A percentile compares a stretch with the other conserved stretches of the same genome.
phyloP scores from a whole-genome alignment of 2,797 vertebrate species.

The Microhierax caerulescens region DNA sequence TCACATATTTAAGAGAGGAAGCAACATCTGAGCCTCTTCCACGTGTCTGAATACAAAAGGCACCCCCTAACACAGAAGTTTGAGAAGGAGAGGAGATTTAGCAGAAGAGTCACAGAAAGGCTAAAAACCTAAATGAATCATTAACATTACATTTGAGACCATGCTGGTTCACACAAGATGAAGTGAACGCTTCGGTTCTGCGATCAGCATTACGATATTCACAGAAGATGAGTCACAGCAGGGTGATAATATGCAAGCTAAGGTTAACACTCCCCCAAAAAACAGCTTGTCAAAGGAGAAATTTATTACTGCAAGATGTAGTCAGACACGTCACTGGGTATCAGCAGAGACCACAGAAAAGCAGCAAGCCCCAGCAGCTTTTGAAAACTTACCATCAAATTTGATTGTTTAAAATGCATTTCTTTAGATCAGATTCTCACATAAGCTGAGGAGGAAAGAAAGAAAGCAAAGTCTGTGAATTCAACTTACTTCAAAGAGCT shows the following conservation, averaged over 20 bases:
- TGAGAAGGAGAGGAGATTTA: neutral
- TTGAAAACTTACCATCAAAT: neutral
- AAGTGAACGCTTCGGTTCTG: neutral
- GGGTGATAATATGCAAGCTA: conserved; percentile 16
- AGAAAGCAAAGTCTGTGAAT: neutral
- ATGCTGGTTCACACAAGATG: neutral
- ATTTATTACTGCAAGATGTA: neutral
- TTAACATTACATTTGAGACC: neutral
- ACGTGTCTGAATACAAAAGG: neutral
- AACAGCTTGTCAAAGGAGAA: neutral
- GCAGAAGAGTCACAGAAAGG: neutral
- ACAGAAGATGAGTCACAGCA: conserved; percentile 38
- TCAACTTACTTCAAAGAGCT: conserved; percentile 80
- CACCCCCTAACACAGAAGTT: neutral
- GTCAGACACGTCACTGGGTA: neutral
- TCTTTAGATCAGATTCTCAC: neutral
- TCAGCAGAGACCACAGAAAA: neutral
- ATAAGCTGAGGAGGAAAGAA: neutral
- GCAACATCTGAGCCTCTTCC: neutral
- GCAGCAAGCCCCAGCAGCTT: neutral
- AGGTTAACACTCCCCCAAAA: conserved; percentile 2
- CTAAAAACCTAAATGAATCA: neutral
- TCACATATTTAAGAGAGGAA: neutral
- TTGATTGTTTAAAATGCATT: neutral
- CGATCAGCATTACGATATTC: conserved; percentile 6